Evolutionary conservation across 2,888 invertebrate genomes (phyloP).

Genomic region (Tenthredo scrophulariae): DNA sequence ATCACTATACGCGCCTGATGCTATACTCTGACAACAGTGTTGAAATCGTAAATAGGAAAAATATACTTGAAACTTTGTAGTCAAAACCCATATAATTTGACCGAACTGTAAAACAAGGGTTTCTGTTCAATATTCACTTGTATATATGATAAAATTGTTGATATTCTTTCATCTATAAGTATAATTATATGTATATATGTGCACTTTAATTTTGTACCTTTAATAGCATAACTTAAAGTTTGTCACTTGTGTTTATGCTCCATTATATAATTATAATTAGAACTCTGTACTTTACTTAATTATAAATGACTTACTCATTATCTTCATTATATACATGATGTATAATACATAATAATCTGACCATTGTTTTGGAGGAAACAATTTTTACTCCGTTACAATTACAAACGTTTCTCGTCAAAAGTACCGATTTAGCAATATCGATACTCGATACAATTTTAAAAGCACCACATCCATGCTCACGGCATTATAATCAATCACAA

Average conservation of each 20-base stretch:
- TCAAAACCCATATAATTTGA: neutral
- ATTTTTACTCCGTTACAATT: neutral
- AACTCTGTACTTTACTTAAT: slow-evolving; percentile 7
- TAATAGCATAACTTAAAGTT: slow-evolving; percentile 9
- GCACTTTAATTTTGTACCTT: slow-evolving; percentile 37
- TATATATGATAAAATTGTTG: neutral
- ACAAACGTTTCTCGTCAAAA: neutral
- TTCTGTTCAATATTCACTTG: slow-evolving; percentile 11
- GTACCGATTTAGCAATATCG: neutral
- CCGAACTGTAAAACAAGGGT: neutral
- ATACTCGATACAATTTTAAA: slow-evolving; percentile 23
- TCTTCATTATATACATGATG: slow-evolving; percentile 24
- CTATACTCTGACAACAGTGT: neutral
- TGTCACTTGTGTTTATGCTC: neutral
- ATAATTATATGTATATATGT: slow-evolving; percentile 7
- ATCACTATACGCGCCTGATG: neutral
- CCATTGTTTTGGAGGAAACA: neutral
- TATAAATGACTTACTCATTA: slow-evolving; percentile 8
- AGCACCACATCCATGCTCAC: slow-evolving; percentile 8
- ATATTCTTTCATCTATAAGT: neutral
- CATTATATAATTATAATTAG: slow-evolving; percentile 20
- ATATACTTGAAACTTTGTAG: neutral
- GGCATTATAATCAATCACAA: neutral
- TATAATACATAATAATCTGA: slow-evolving; percentile 29
- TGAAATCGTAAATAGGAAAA: neutral